Evolutionary conservation across 1,140 invertebrate species (phyloP), one percentile per base, ranked within the genome.

Genomic region (Paramacrobiotus metropolitanus): DNA sequence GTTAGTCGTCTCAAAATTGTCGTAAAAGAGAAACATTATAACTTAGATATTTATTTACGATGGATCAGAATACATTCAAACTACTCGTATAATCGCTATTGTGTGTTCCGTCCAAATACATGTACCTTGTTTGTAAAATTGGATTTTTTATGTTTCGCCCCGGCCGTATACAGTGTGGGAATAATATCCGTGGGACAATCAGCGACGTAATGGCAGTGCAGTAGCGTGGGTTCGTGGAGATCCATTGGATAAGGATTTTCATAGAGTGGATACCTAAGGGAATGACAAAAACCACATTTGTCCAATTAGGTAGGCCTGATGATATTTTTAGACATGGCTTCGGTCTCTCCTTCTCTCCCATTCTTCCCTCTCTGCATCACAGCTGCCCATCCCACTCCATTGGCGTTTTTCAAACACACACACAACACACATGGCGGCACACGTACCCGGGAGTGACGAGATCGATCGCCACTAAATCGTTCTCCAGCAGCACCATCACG

Each of bases 211-310:
- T 83, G 82, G 74, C 91, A 92, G 75, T 84, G 90, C 59, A 92
- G 95, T 62, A 97, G 90, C 31, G 90, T 85, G 61, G 88, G 92
- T 76, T 96, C 92, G 75, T 97, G 93, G 65, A 98, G 81, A 76
- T 98, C 92, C 90, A 97, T 96, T 44, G 93, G 87, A 78, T 98
- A 96, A 48, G 93, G 95, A 78, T 95, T 95, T 75, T 97, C 91
- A 77, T 95, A 94, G 75, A 90, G 94, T 20, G 94, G 92, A 77
- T 95, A 98, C 2, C 77, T 78, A 65, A 15, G 63, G 62, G 48
- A 31, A 48, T 31, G 48, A 21, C 28, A 62, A 45, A 66, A 64
- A 61, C 44, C n/a, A n/a, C n/a, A n/a, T n/a, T n/a, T n/a, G n/a
- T n/a, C n/a, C n/a, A n/a, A n/a, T n/a, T n/a, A n/a, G n/a, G n/a